Evolutionary conservation across 30 jellyfish, hydroid and myxozoan species (phyloP).

Genomic region (Aurelia sp.): DNA sequence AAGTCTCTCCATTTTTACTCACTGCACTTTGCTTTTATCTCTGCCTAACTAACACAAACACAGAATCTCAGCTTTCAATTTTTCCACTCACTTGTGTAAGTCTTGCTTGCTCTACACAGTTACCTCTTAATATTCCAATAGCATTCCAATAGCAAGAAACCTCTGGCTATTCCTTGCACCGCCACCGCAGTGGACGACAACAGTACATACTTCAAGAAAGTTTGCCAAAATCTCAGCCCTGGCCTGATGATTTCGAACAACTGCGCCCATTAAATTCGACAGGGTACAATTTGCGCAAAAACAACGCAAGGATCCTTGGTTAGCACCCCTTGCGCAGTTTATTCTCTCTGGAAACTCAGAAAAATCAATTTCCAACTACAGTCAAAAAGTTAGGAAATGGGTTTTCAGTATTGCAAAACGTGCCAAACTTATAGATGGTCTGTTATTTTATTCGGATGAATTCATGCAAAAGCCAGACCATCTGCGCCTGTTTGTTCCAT

Average conservation of each 20-base stretch:
- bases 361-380: background rate
- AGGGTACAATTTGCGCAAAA: background rate
- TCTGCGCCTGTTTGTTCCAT: slow-evolving; percentile 43
- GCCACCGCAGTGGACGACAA: background rate
- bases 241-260: slow-evolving; percentile 3
- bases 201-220: background rate
- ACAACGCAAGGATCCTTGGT: slow-evolving; percentile 1
- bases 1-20: background rate
- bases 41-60: background rate
- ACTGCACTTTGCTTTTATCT: background rate
- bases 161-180: background rate
- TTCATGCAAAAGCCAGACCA: background rate
- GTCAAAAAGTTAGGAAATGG: slow-evolving; percentile 8
- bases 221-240: background rate
- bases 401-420: slow-evolving; percentile 19
- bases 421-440: slow-evolving; percentile 41
- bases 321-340: background rate
- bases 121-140: too few species aligned
- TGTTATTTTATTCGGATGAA: slow-evolving; percentile 41
- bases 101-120: background rate
- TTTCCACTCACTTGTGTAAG: background rate
- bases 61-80: background rate
- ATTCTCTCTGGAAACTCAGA: background rate
- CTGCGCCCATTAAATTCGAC: background rate
- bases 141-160: background rate